phyloP scores from a whole-genome alignment of 2,888 invertebrate genomes.

The Quadroppia sp. region DNA sequence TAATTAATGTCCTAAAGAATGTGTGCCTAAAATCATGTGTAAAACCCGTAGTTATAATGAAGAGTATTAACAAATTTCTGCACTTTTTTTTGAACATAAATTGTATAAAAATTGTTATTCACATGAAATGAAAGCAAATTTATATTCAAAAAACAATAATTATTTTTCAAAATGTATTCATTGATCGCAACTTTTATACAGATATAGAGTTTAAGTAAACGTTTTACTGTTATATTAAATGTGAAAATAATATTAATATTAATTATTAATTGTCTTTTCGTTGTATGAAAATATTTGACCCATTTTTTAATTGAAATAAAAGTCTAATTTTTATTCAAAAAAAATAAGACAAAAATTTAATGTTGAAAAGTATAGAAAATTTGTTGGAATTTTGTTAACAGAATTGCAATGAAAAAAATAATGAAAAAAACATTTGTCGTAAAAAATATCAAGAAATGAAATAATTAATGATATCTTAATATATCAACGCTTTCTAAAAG shows the following conservation, averaged over 20 bases:
- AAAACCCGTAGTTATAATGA: no score
- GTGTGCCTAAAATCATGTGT: no score
- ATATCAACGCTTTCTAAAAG: neutral
- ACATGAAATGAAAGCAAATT: no score
- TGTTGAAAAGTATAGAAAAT: slow-evolving; percentile 4
- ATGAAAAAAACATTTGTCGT: neutral
- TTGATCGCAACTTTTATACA: neutral
- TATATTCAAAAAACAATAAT: no score
- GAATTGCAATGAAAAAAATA: neutral
- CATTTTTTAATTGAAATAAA: no score
- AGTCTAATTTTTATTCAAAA: neutral
- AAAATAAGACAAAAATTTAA: neutral
- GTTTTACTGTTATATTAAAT: neutral
- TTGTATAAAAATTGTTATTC: no score
- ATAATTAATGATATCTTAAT: neutral
- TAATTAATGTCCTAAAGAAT: no score
- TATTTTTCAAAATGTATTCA: no score
- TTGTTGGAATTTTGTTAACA: slow-evolving; percentile 16
- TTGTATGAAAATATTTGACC: slow-evolving; percentile 13
- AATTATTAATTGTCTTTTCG: no score
- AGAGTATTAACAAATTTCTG: no score
- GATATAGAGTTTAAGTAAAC: neutral
- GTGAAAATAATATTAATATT: no score
- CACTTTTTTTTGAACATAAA: no score
- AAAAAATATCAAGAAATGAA: neutral